Base-by-base conservation (phyloP, 1,140 invertebrate species). In the Eubasilissa regina region DNA sequence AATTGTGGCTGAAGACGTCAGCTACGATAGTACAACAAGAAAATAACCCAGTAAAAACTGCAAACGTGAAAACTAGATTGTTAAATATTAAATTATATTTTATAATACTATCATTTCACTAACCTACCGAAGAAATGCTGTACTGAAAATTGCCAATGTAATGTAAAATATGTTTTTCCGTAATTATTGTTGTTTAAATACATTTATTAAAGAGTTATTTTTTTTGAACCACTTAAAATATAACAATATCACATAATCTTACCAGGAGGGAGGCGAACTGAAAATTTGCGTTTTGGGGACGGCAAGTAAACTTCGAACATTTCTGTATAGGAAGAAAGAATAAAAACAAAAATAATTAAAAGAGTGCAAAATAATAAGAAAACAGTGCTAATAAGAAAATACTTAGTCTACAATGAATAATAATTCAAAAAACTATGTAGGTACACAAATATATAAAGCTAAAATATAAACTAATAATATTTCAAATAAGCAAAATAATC, bases 271-370 rank as follows among this genome's bases (percentile, higher is more conserved):
- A 83, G 80, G n/a, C 82, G 79, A 79, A 83, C 82, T 68, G 82
- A 83, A 81, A 83, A 83, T 79, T 83, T 83, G 53, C 80, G 62
- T 78, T 81, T 83, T 66, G 80, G 82, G 60, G 82, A 75, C 75
- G 82, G 82, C 82, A 83, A 83, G 80, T 51, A 81, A 44, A 81
- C 77, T 83, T 83, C 82, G 80, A 83, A 83, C 77, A 81, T 79
- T 78, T 83, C 82, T 83, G 82, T 45, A 79, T 62, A 76, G 77
- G 58, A 48, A 80, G 15, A 80, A 76, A 79, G 76, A 78, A 48
- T 66, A 58, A 76, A 83, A 83, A 70, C 15, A 55, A 73, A 53
- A 73, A 73, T 45, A 70, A 70, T 15, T 77, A 72, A 81, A 83
- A 78, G 51, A 81, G 47, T 73, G 70, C 48, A 75, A 70, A 79